Percentiles rank a stretch among this genome's conserved stretches.
Evolutionary conservation across 2,888 invertebrate species (phyloP).

Genomic region (Microplitis manilae): DNA sequence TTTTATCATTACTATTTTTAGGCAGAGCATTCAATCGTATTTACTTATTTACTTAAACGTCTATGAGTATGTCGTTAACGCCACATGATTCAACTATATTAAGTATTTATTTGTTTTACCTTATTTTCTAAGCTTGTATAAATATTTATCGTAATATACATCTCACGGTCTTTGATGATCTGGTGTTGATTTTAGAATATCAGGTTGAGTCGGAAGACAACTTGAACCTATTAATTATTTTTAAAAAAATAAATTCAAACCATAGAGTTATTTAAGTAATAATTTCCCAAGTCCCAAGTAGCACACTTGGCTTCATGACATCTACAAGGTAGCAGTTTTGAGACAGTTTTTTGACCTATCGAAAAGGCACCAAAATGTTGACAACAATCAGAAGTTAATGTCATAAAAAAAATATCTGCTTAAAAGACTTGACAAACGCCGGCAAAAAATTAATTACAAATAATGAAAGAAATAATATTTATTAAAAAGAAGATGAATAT

Average conservation of each 20-base stretch:
- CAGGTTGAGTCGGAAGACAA: constrained; percentile 79
- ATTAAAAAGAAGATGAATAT: too few relatives aligned
- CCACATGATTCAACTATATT: constrained; percentile 38
- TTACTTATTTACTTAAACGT: constrained; percentile 49
- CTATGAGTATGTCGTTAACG: constrained; percentile 54
- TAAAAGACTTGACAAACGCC: too few relatives aligned
- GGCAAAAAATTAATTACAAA: too few relatives aligned
- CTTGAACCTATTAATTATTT: constrained; percentile 61
- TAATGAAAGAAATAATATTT: too few relatives aligned
- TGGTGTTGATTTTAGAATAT: constrained; percentile 89
- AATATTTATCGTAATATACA: constrained; percentile 17
- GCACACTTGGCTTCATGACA: too few relatives aligned
- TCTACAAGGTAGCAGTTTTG: too few relatives aligned
- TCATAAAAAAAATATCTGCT: too few relatives aligned
- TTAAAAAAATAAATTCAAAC: background rate
- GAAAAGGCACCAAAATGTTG: too few relatives aligned
- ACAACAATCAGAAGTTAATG: too few relatives aligned
- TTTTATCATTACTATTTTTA: constrained; percentile 19
- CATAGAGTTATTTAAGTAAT: too few relatives aligned
- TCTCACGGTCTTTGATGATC: constrained; percentile 79
- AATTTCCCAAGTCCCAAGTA: too few relatives aligned
- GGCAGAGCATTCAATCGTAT: constrained; percentile 37
- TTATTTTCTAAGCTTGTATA: constrained; percentile 4
- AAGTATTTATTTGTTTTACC: constrained; percentile 11
- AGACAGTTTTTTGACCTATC: too few relatives aligned